Base-by-base conservation (phyloP, 2,888 invertebrate species). In the Heliconius ismenius region DNA sequence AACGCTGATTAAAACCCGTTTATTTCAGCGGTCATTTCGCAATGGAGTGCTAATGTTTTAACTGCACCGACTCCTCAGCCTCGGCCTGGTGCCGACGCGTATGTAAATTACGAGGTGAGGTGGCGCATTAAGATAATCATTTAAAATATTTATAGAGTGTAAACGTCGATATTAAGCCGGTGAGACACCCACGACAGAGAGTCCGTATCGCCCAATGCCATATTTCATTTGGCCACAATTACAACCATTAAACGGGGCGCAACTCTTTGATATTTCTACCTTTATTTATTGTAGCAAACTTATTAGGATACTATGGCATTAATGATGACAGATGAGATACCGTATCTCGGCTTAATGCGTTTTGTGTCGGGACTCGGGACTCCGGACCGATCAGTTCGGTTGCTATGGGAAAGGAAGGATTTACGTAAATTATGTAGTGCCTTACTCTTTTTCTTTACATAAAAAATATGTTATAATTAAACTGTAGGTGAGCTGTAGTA, bases 291-390 rank as follows among this genome's bases (percentile, higher is more conserved):
- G 89, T 89, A 89, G 87, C 89, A 87, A 92, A 92, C 92, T 93
- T 94, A 94, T 93, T 93, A 93, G 93, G 92, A 92, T 90, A 84
- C 90, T 84, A 86, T 90, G 91, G 92, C 93, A 90, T 92, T 94
- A 93, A 94, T 93, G 93, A 94, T 94, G 93, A 94, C 93, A 93
- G 91, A 94, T 92, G 92, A 90, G 89, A 88, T 88, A 86, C 86
- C 84, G 86, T 89, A 88, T 88, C 87, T 85, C 83, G 84, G 85
- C 88, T 89, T 92, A 92, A 91, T 91, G 89, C 87, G 88, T 87
- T 88, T 85, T 85, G 85, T 87, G 86, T 86, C 87, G 87, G 87
- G 84, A 83, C 84, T 86, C 87, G 87, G 87, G 84, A 83, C 84
- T 85, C 85, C 10, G 43, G 39, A 43, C 83, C 86, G 87, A 85